Evolutionary conservation across 2,888 invertebrate genomes (phyloP).

Genomic region (Autographa gamma): DNA sequence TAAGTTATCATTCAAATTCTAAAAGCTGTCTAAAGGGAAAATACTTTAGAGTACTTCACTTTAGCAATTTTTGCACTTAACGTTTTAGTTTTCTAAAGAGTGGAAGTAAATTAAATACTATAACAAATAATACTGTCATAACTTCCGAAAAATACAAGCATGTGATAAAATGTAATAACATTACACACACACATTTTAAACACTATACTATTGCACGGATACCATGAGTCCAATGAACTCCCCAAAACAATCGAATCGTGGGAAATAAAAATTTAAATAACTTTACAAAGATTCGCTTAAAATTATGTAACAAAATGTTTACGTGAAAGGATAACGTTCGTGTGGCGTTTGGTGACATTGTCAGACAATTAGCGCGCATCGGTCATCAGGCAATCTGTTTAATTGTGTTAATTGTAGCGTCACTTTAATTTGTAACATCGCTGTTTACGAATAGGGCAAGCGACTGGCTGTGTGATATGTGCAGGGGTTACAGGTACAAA

Average conservation of each 20-base stretch:
- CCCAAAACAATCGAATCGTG: too few species aligned
- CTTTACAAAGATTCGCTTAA: too few species aligned
- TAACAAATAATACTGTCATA: conserved; percentile 6
- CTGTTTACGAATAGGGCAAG: conserved; percentile 2
- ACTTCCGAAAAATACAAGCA: background rate
- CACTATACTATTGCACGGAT: background rate
- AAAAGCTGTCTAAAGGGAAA: conserved; percentile 16
- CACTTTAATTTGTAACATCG: conserved; percentile 25
- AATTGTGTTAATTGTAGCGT: conserved; percentile 42
- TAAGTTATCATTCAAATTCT: conserved; percentile 31
- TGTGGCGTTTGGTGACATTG: conserved; percentile 17
- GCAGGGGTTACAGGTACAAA: background rate
- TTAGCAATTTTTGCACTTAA: conserved; percentile 11
- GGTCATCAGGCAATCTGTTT: conserved; percentile 19
- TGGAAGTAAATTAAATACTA: conserved; percentile 7
- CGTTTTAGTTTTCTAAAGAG: conserved; percentile 18
- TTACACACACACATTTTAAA: background rate
- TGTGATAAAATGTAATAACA: background rate
- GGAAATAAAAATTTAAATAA: too few species aligned
- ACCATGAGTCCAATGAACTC: background rate
- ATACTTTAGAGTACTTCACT: conserved; percentile 2
- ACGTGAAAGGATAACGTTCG: conserved; percentile 16
- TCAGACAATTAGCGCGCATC: conserved; percentile 36
- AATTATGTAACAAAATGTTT: conserved; percentile 14
- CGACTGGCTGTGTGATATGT: background rate